These are phyloP conservation scores for Drosophila rufa DNA, from an alignment of 1,140 invertebrate species.

Conservation along the genomic window DNA sequence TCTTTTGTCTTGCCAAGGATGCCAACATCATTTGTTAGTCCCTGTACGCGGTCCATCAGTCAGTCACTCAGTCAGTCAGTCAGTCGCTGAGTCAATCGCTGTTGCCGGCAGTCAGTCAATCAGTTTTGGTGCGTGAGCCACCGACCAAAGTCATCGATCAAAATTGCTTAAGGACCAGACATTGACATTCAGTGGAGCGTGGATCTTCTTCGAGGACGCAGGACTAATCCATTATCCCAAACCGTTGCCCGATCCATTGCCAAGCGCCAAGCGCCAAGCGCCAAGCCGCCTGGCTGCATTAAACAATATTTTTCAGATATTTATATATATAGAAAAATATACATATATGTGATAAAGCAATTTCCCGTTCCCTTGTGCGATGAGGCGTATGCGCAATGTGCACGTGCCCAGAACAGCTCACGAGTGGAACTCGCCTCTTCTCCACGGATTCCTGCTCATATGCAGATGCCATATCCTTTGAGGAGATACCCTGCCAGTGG, in stretches of 20 bases:
- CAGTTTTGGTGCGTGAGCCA: slow-evolving; percentile 45
- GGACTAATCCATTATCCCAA: slow-evolving; percentile 47
- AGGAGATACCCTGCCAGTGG: slow-evolving; percentile 13
- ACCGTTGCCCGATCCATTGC: slow-evolving; percentile 7
- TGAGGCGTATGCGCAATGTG: slow-evolving; percentile 62
- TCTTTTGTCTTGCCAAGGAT: slow-evolving; percentile 47
- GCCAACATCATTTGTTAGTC: slow-evolving; percentile 67
- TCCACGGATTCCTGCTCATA: slow-evolving; percentile 10
- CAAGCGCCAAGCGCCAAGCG: too few relatives aligned
- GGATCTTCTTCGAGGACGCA: slow-evolving; percentile 4
- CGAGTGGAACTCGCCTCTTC: slow-evolving; percentile 16
- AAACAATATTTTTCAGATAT: slow-evolving; percentile 67
- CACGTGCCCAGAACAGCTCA: slow-evolving; percentile 55
- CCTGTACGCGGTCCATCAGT: slow-evolving; percentile 30
- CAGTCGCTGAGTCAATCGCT: slow-evolving; percentile 32
- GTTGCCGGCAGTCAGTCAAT: slow-evolving; percentile 48
- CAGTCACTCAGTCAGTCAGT: slow-evolving; percentile 17
- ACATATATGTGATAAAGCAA: slow-evolving; percentile 38
- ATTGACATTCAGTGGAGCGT: slow-evolving; percentile 40
- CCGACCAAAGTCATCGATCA: slow-evolving; percentile 59
- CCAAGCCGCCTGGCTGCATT: slow-evolving; percentile 12
- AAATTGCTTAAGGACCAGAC: slow-evolving; percentile 43
- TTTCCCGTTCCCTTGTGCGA: slow-evolving; percentile 38
- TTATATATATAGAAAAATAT: slow-evolving; percentile 14
- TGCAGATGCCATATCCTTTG: slow-evolving; percentile 28